Percentiles rank a stretch among this genome's conserved stretches.
Evolutionary conservation across 1,140 invertebrate genomes (phyloP).

Genomic region (Pseudomyrmex pallidus): DNA sequence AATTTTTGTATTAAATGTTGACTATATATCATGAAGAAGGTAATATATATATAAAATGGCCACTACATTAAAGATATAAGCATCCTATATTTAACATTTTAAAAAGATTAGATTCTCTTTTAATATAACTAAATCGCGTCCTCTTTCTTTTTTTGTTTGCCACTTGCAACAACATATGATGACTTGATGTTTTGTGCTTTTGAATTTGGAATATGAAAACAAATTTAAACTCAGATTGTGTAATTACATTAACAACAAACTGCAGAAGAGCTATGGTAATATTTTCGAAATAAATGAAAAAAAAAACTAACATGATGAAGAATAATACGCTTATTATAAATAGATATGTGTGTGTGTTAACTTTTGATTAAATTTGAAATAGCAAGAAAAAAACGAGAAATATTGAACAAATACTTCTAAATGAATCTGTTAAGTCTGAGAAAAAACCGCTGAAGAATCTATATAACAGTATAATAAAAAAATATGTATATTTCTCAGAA

Average conservation of each 20-base stretch:
- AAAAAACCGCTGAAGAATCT: conserved; percentile 41
- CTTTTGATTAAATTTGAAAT: conserved; percentile 26
- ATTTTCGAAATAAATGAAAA: no score
- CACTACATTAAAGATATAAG: neutral
- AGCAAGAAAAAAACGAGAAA: neutral
- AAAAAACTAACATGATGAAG: no score
- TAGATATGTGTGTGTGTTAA: neutral
- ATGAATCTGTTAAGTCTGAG: neutral
- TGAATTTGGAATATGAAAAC: no score
- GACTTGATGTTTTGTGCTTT: neutral
- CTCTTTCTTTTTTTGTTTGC: neutral
- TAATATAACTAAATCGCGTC: neutral
- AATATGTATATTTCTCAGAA: no score
- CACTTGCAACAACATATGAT: neutral
- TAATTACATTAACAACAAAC: no score
- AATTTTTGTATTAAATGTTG: conserved; percentile 76
- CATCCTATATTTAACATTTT: neutral
- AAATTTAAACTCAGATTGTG: no score
- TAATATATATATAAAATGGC: conserved; percentile 34
- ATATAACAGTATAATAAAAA: conserved; percentile 60
- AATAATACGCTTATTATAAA: conserved; percentile 1
- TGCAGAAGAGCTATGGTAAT: no score
- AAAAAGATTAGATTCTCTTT: neutral
- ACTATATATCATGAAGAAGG: conserved; percentile 48
- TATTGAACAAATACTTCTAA: conserved; percentile 3